Evolutionary conservation across 2,113 vertebrate species (phyloP).

Genomic region (Scalopus aquaticus): DNA sequence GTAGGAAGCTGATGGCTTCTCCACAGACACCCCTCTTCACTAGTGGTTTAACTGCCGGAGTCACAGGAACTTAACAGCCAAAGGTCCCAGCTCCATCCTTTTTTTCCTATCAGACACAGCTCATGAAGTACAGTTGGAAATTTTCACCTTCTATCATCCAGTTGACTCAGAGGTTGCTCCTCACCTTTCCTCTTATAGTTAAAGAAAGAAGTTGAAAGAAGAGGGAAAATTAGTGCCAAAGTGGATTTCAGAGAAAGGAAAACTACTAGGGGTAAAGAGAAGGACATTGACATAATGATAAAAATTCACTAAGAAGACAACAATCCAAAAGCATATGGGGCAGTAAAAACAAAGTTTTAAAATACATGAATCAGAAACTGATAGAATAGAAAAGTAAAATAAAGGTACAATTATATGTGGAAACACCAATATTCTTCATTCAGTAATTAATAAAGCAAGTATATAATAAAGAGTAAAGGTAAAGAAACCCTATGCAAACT

Average conservation of each 20-base stretch:
- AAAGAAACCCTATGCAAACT: neutral
- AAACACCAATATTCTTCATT: neutral
- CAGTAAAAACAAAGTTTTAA: neutral
- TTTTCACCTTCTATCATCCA: no score
- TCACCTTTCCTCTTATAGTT: neutral
- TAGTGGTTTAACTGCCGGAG: no score
- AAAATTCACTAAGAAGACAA: neutral
- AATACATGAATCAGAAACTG: neutral
- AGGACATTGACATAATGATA: neutral
- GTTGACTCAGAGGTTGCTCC: no score
- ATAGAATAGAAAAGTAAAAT: neutral
- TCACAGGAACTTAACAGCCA: no score
- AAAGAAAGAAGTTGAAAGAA: neutral
- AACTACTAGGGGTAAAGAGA: neutral
- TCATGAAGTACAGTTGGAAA: no score
- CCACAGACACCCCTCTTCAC: no score
- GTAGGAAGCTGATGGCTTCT: no score
- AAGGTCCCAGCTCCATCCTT: no score
- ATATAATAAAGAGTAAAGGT: neutral
- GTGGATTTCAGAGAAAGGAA: neutral
- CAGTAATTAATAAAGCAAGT: neutral
- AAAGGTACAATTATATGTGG: neutral
- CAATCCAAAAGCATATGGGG: neutral
- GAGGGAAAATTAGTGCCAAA: neutral
- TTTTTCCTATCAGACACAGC: no score